Conservation (phyloP, 2,113 vertebrate species). For the Istiophorus platypterus region DNA sequence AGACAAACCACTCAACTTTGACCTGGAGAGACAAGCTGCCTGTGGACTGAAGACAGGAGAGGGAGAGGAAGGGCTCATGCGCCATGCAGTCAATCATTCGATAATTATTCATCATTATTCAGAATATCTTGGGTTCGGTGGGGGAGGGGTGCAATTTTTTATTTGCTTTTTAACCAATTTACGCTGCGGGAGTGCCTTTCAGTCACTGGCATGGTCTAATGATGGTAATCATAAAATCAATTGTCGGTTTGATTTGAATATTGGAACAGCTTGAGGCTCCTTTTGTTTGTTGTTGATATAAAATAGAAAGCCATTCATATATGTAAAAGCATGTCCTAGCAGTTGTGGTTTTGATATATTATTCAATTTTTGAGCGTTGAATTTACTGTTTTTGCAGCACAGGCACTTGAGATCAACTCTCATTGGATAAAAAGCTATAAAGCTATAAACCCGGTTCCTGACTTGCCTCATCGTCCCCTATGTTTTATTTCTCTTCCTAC, state of each 20-base stretch:
- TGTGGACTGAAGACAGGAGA: slow-evolving; percentile 60
- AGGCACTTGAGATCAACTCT: slow-evolving; percentile 5
- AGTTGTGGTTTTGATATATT: slow-evolving; percentile 8
- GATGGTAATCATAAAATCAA: slow-evolving; percentile 45
- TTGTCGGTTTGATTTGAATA: slow-evolving; percentile 19
- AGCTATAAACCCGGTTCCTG: slow-evolving; percentile 29
- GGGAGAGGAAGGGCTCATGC: slow-evolving; percentile 65
- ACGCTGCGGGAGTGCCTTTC: slow-evolving; percentile 27
- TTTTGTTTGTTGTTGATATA: background rate
- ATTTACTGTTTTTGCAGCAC: slow-evolving; percentile 1
- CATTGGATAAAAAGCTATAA: background rate
- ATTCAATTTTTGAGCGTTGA: slow-evolving; percentile 14
- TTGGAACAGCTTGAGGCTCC: background rate
- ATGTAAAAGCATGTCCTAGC: background rate
- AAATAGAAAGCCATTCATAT: background rate
- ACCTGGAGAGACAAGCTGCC: slow-evolving; percentile 71
- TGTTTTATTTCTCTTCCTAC: slow-evolving; percentile 27
- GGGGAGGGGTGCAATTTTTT: slow-evolving; percentile 39
- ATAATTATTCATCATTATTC: slow-evolving; percentile 67
- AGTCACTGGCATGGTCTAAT: slow-evolving; percentile 24
- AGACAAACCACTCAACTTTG: slow-evolving; percentile 77
- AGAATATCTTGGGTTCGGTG: slow-evolving; percentile 23
- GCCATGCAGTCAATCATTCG: slow-evolving; percentile 19
- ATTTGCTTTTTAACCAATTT: slow-evolving; percentile 34
- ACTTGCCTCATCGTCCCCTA: slow-evolving; percentile 9